These are phyloP conservation scores for Scaptomyza pallida DNA, from an alignment of 1,140 invertebrate genomes.

Conservation along the genomic window DNA sequence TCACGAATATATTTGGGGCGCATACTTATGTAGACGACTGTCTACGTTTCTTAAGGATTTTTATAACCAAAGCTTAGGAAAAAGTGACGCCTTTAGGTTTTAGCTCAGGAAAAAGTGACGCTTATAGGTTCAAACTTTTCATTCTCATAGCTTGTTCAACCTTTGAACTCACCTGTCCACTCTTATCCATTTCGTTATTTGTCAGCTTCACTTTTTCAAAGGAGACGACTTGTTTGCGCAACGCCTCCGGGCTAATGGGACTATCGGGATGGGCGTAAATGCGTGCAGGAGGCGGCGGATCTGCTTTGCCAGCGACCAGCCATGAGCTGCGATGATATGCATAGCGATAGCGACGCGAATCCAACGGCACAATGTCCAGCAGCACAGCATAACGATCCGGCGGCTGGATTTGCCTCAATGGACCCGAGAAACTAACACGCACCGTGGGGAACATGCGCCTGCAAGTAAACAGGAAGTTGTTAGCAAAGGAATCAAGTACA, in stretches of 20 bases:
- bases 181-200: conserved; percentile 99
- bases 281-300: conserved; percentile 96
- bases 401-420: conserved; percentile 87
- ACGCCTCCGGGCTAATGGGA: conserved; percentile 97
- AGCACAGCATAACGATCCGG: conserved; percentile 94
- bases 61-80: too few species aligned
- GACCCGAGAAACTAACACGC: conserved; percentile 94
- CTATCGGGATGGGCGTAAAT: conserved; percentile 99
- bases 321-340: conserved; percentile 99
- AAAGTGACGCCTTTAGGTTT: too few species aligned
- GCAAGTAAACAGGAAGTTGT: conserved; percentile 58
- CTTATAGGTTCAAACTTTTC: too few species aligned
- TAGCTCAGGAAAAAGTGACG: too few species aligned
- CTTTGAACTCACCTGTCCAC: conserved; percentile 93
- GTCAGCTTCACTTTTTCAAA: conserved; percentile 99
- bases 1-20: not conserved
- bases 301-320: conserved; percentile 99
- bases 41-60: too few species aligned
- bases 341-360: conserved; percentile 98
- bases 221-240: conserved; percentile 98
- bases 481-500: conserved; percentile 21
- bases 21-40: not conserved
- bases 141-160: not conserved
- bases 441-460: conserved; percentile 99
- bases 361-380: conserved; percentile 98